Conservation (phyloP, 64 coral and sea anemone genomes). For the Platygyra sinensis region DNA sequence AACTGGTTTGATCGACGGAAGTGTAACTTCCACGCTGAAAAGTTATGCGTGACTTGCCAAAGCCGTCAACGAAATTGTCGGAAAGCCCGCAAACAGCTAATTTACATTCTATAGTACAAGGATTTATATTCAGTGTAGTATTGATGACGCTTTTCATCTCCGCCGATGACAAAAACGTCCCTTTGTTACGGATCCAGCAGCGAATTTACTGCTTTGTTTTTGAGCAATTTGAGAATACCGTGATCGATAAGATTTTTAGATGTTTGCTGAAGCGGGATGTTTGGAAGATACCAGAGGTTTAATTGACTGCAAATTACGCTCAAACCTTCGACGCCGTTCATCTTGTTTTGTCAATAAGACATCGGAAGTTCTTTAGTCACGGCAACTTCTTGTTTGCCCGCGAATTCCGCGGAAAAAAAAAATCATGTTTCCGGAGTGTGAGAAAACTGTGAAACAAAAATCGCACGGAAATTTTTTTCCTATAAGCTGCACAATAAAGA, state of each 20-base stretch:
- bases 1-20: slow-evolving; percentile 28
- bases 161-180: background rate
- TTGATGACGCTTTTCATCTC: slow-evolving; percentile 21
- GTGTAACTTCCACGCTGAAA: background rate
- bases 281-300: background rate
- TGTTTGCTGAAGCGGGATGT: background rate
- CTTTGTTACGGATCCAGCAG: background rate
- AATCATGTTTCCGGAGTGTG: background rate
- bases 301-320: slow-evolving; percentile 49
- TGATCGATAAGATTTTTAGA: background rate
- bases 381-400: background rate
- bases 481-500: background rate
- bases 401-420: background rate
- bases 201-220: background rate
- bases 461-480: background rate
- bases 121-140: background rate
- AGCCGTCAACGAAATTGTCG: slow-evolving; percentile 11
- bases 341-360: slow-evolving; percentile 29
- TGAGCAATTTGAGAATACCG: background rate
- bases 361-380: slow-evolving; percentile 38
- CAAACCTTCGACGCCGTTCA: slow-evolving; percentile 20
- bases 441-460: background rate
- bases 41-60: slow-evolving; percentile 33
- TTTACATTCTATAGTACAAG: slow-evolving; percentile 11
- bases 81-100: slow-evolving; percentile 13